Evolutionary conservation across 2,888 invertebrate species (phyloP), one percentile per base, ranked within the genome.

Genomic region (Cheilosia soror): DNA sequence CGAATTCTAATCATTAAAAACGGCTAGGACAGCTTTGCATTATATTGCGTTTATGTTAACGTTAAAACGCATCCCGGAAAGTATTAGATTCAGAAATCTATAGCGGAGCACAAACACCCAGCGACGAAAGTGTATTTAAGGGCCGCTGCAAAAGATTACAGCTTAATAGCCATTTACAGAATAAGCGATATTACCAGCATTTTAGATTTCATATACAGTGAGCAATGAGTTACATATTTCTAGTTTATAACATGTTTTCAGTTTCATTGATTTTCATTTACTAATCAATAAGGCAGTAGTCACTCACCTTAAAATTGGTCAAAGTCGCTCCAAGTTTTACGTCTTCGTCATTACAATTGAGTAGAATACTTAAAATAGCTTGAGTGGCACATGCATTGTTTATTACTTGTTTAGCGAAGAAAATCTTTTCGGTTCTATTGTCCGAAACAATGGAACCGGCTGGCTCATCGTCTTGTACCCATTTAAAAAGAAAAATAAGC

Each of bases 321-420:
- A 96, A 93, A 31, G 96, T 97, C 1, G 94, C 93, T 0, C 98
- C 97, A 44, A 99, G 93, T 78, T 96, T 94, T 49, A 99, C 93
- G 91, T 98, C 98, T 0, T 95, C 92, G 90, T 98, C 97, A 81
- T 95, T 95, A 89, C 97, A 96, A 93, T 99, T 99, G 88, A 99
- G 93, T 71, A 99, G 93, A 86, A 99, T 94, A 91, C 98, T 99
- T 73, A 99, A 93, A 83, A 99, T 97, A 0, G 99, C 99, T 93
- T 99, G 99, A 0, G 99, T 99, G 1, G 99, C 99, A 93, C 99
- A 99, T 0, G 99, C 99, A 94, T 99, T 99, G 91, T 98, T 98
- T 89, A 99, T 99, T 15, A 98, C 98, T 95, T 99, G 99, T 93
- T 98, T 97, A 3, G 99, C 99, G 93, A 99, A 99, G 93, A 98